These are phyloP conservation scores for Colletes collaris DNA, from an alignment of 2,888 invertebrate species.

Conservation along the genomic window DNA sequence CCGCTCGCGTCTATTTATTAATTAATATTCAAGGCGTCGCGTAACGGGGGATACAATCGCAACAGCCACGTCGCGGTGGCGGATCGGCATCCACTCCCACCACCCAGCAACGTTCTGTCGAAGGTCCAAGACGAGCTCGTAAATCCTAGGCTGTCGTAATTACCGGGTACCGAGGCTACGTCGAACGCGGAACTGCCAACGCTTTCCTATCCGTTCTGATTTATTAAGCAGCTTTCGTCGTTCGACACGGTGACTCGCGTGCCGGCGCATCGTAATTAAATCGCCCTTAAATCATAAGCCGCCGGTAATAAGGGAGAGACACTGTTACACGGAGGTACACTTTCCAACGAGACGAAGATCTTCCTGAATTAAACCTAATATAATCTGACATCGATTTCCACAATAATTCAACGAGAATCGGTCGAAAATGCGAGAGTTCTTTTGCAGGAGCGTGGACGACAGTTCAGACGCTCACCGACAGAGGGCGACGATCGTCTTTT, in stretches of 20 bases:
- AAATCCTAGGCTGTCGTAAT: slow-evolving; percentile 62
- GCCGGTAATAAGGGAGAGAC: background rate
- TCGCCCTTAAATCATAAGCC: slow-evolving; percentile 18
- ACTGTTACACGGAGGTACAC: too few relatives aligned
- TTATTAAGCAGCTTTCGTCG: slow-evolving; percentile 62
- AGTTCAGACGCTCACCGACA: too few relatives aligned
- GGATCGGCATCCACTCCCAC: slow-evolving; percentile 4
- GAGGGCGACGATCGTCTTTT: too few relatives aligned
- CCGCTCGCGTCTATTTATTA: slow-evolving; percentile 50
- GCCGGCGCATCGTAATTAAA: slow-evolving; percentile 44
- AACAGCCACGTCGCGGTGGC: slow-evolving; percentile 24
- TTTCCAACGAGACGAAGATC: too few relatives aligned
- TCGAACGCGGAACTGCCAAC: slow-evolving; percentile 52
- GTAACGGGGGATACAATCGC: slow-evolving; percentile 52
- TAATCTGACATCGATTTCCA: too few relatives aligned
- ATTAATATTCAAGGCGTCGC: slow-evolving; percentile 51
- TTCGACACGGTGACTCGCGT: slow-evolving; percentile 39
- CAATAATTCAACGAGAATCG: too few relatives aligned
- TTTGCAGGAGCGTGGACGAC: too few relatives aligned
- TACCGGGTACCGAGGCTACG: slow-evolving; percentile 46
- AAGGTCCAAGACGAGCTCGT: slow-evolving; percentile 57
- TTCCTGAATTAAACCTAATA: too few relatives aligned
- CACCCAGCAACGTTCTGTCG: slow-evolving; percentile 4
- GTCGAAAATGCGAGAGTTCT: too few relatives aligned
- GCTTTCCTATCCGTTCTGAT: slow-evolving; percentile 64